phyloP scores from a whole-genome alignment of 2,113 vertebrate genomes.

The Neogale vison region DNA sequence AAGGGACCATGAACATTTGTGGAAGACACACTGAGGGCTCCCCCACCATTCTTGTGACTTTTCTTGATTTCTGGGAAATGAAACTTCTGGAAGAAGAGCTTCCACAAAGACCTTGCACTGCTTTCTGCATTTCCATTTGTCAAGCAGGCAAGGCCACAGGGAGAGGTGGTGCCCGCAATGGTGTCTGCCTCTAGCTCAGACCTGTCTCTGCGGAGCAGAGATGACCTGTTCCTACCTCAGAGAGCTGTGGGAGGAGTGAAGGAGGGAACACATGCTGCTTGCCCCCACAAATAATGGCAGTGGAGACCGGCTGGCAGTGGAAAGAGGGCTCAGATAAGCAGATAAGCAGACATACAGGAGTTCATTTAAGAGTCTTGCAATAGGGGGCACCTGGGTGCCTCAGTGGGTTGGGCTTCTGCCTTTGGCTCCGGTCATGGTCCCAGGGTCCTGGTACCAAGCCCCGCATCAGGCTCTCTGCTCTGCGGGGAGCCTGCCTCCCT shows the following conservation, averaged over 20 bases:
- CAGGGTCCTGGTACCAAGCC: too few species aligned
- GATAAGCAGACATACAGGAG: neutral
- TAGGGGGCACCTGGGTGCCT: neutral
- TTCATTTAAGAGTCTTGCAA: neutral
- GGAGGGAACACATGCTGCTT: neutral
- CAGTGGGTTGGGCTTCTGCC: too few species aligned
- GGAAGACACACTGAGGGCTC: neutral
- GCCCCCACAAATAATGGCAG: neutral
- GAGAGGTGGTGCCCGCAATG: neutral
- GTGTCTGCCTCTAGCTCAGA: neutral
- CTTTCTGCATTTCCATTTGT: neutral
- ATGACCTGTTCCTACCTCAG: neutral
- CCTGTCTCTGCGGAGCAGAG: neutral
- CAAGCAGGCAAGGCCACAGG: neutral
- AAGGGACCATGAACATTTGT: neutral
- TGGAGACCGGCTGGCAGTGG: neutral
- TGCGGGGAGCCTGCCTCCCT: too few species aligned
- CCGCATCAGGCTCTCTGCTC: too few species aligned
- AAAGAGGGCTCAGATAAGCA: neutral
- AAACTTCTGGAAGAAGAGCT: neutral
- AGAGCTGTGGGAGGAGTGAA: neutral
- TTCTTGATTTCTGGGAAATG: neutral
- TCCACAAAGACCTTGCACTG: neutral
- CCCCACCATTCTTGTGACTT: neutral
- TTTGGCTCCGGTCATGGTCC: too few species aligned